Percentiles rank a stretch among this genome's conserved stretches.
Evolutionary conservation across 2,797 vertebrate species (phyloP).

Genomic region (Mormyrops boulengeri): DNA sequence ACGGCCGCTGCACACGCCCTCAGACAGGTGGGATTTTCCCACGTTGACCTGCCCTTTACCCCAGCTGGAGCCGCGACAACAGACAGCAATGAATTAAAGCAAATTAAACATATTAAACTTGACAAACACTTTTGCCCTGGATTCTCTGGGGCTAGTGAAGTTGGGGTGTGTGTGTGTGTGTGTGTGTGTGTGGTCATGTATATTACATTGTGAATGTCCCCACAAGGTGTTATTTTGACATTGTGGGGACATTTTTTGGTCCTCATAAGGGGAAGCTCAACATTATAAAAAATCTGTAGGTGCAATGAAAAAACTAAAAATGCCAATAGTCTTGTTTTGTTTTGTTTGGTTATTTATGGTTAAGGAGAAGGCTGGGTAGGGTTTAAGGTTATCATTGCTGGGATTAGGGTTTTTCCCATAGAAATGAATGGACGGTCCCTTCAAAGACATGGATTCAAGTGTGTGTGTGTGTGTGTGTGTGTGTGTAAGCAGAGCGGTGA

Average conservation of each 20-base stretch:
- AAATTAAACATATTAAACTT: not conserved
- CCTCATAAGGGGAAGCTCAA: too few relatives aligned
- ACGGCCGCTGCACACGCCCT: not conserved
- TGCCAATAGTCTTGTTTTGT: too few relatives aligned
- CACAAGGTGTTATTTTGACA: too few relatives aligned
- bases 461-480: constrained; percentile 11
- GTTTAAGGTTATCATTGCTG: too few relatives aligned
- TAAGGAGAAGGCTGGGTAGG: too few relatives aligned
- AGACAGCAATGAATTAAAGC: not conserved
- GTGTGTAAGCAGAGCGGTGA: not conserved
- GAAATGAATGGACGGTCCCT: not conserved
- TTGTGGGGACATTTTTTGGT: too few relatives aligned
- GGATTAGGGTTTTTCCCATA: too few relatives aligned
- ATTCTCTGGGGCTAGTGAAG: not conserved
- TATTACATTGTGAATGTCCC: too few relatives aligned
- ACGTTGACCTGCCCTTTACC: not conserved
- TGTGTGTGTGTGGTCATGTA: too few relatives aligned
- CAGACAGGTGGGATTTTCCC: not conserved
- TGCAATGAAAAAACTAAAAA: too few relatives aligned
- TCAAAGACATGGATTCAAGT: not conserved
- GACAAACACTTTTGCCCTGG: not conserved
- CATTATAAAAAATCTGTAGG: too few relatives aligned
- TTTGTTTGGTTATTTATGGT: too few relatives aligned
- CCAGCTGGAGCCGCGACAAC: not conserved
- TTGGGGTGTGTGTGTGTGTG: constrained; percentile 27